phyloP scores from a whole-genome alignment of 2,888 invertebrate genomes.

The Iphiclides podalirius region DNA sequence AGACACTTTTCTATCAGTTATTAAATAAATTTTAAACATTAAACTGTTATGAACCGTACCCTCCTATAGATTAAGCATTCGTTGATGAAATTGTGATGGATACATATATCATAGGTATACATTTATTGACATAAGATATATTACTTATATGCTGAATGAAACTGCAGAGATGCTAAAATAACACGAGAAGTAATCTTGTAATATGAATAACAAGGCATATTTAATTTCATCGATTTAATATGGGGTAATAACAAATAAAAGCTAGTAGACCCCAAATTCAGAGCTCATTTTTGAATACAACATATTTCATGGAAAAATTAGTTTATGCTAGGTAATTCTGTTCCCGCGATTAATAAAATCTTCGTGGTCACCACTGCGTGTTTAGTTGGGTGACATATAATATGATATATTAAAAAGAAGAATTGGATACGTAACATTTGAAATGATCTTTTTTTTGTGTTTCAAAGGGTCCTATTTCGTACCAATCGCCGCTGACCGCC shows the following conservation, averaged over 20 bases:
- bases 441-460: background rate
- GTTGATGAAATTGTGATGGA: too few species aligned
- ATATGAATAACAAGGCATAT: conserved; percentile 20
- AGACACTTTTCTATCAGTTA: too few species aligned
- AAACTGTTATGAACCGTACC: too few species aligned
- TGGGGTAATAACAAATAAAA: background rate
- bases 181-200: too few species aligned
- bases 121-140: too few species aligned
- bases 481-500: conserved; percentile 74
- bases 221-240: conserved; percentile 21
- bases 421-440: conserved; percentile 1
- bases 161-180: too few species aligned
- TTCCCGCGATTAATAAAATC: background rate
- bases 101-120: too few species aligned
- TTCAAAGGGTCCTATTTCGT: conserved; percentile 54
- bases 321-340: conserved; percentile 1
- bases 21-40: too few species aligned
- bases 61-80: too few species aligned
- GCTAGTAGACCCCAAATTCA: background rate
- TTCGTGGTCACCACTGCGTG: conserved; percentile 7
- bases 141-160: too few species aligned
- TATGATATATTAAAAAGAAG: background rate
- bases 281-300: background rate
- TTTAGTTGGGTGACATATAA: background rate
- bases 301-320: conserved; percentile 1